Conservation (phyloP, 2,888 invertebrate genomes). For the Scelioninae gen. 2 region DNA sequence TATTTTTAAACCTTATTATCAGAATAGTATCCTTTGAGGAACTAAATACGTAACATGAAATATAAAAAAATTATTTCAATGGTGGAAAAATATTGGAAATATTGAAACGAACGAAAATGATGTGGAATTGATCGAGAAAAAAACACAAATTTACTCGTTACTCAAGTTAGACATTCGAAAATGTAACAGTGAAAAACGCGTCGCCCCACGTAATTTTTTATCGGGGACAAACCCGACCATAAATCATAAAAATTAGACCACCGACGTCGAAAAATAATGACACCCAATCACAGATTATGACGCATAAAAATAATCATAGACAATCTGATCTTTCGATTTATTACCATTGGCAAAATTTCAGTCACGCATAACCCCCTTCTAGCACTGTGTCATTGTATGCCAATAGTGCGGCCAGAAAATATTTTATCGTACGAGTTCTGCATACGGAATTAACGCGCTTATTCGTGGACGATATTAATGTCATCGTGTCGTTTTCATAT, state of each 20-base stretch:
- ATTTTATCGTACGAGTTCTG: constrained; percentile 65
- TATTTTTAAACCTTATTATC: too few relatives aligned
- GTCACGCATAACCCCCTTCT: constrained; percentile 70
- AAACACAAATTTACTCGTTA: too few relatives aligned
- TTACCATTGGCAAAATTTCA: constrained; percentile 64
- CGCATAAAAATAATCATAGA: constrained; percentile 52
- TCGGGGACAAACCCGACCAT: not conserved
- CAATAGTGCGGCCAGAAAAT: constrained; percentile 64
- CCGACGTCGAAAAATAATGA: constrained; percentile 30
- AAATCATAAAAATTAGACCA: constrained; percentile 25
- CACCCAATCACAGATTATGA: constrained; percentile 40
- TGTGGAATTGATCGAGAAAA: too few relatives aligned
- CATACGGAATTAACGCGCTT: constrained; percentile 63
- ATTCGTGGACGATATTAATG: constrained; percentile 57
- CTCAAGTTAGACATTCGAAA: too few relatives aligned
- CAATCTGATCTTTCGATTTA: constrained; percentile 49
- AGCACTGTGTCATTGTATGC: constrained; percentile 66
- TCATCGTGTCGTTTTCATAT: constrained; percentile 49
- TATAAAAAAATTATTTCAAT: too few relatives aligned
- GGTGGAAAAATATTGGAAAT: too few relatives aligned
- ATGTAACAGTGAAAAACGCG: not conserved
- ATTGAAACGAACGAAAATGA: too few relatives aligned
- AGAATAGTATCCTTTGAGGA: too few relatives aligned
- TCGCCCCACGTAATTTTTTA: not conserved
- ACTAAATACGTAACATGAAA: too few relatives aligned